Conservation (phyloP, 2,888 invertebrate genomes). For the Terebella lapidaria region DNA sequence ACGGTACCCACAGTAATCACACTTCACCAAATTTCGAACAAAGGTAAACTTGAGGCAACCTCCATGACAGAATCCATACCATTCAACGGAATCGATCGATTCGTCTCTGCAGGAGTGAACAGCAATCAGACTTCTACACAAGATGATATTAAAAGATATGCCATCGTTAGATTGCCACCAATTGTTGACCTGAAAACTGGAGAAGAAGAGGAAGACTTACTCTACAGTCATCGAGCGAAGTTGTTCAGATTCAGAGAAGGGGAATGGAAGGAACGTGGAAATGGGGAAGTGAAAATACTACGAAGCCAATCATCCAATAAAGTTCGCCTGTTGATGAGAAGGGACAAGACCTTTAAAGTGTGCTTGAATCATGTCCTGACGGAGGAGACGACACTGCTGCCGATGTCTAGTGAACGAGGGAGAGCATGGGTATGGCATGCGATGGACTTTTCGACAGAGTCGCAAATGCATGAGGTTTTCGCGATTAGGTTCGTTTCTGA, state of each 20-base stretch:
- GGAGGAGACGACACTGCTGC: conserved; percentile 68
- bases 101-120: no score
- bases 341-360: conserved; percentile 61
- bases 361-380: conserved; percentile 80
- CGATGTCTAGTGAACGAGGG: conserved; percentile 68
- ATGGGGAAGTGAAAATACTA: conserved; percentile 57
- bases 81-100: no score
- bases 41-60: no score
- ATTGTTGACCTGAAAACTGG: conserved; percentile 68
- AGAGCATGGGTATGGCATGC: conserved; percentile 70
- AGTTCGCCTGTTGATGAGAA: conserved; percentile 64
- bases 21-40: no score
- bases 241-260: conserved; percentile 59
- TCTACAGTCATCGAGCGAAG: conserved; percentile 78
- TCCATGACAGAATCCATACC: no score
- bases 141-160: no score
- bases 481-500: conserved; percentile 71
- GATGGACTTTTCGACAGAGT: conserved; percentile 83
- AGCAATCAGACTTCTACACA: no score
- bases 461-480: conserved; percentile 66
- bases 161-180: conserved; percentile 54
- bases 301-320: conserved; percentile 65
- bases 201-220: conserved; percentile 76
- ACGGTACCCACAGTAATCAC: no score
- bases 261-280: conserved; percentile 54